A percentile compares a stretch with the other conserved stretches of the same genome.
phyloP scores from a whole-genome alignment of 2,888 invertebrate genomes.

The Strigamia crassipes region DNA sequence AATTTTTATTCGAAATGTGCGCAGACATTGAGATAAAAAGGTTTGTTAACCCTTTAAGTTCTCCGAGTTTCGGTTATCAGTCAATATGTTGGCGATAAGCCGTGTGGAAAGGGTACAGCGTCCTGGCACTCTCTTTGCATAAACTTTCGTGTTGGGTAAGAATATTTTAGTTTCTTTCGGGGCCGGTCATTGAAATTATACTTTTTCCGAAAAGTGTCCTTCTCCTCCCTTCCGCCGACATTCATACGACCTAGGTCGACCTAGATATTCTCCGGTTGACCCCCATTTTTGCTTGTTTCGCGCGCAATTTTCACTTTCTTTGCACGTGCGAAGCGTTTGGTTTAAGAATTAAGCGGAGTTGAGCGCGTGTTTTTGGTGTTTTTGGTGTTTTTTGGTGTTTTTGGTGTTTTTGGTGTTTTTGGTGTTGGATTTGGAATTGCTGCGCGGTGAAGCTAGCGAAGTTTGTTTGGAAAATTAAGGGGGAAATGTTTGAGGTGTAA shows the following conservation, averaged over 20 bases:
- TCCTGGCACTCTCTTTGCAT: background rate
- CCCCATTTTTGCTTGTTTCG: background rate
- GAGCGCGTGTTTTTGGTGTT: too few species aligned
- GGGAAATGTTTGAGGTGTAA: too few species aligned
- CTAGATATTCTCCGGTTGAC: constrained; percentile 9
- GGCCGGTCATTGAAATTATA: constrained; percentile 37
- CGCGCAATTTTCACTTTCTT: constrained; percentile 26
- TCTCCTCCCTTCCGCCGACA: constrained; percentile 32
- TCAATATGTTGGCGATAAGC: too few species aligned
- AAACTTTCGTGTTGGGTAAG: background rate
- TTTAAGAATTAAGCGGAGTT: too few species aligned
- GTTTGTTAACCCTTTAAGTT: constrained; percentile 14
- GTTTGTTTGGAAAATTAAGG: too few species aligned
- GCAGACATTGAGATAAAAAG: constrained; percentile 20
- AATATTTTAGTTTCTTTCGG: constrained; percentile 2
- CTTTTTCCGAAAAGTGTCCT: constrained; percentile 20
- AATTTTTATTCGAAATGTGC: background rate
- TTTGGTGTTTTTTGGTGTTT: too few species aligned
- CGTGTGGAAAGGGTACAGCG: background rate
- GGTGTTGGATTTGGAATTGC: too few species aligned
- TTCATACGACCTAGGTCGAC: constrained; percentile 27
- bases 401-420: too few species aligned
- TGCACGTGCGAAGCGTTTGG: background rate
- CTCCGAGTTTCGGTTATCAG: background rate
- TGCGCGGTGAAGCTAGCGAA: too few species aligned